phyloP scores from a whole-genome alignment of 1,140 invertebrate genomes.

The Paraescarpia echinospica region DNA sequence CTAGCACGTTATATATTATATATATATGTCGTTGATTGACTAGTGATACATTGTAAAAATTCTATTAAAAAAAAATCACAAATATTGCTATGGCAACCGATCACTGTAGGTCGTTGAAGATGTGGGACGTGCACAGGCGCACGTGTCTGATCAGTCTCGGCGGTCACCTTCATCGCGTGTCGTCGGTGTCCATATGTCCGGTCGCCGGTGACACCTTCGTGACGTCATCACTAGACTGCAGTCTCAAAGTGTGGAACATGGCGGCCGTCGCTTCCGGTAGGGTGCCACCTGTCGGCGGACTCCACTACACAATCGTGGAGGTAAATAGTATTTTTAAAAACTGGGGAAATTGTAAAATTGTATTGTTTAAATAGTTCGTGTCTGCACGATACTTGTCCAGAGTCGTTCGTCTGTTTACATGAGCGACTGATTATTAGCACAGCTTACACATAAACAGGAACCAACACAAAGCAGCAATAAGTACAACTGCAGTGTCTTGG shows the following conservation, averaged over 20 bases:
- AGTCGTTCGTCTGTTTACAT: no score
- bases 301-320: slow-evolving; percentile 13
- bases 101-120: slow-evolving; percentile 11
- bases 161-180: slow-evolving; percentile 19
- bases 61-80: slow-evolving; percentile 1
- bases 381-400: no score
- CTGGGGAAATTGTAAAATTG: not conserved
- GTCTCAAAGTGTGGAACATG: slow-evolving; percentile 19
- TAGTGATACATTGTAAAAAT: no score
- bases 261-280: slow-evolving; percentile 11
- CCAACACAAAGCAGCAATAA: no score
- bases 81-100: not conserved
- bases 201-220: not conserved
- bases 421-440: no score
- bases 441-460: no score
- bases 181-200: slow-evolving; percentile 10
- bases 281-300: slow-evolving; percentile 13
- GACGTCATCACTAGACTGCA: slow-evolving; percentile 16
- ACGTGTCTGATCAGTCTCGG: not conserved
- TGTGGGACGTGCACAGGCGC: slow-evolving; percentile 4
- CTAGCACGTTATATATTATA: no score
- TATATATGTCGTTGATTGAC: no score
- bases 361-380: not conserved
- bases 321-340: not conserved
- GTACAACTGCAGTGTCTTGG: no score